Conservation (phyloP, 2,888 invertebrate species). For the Lycaena phlaeas region DNA sequence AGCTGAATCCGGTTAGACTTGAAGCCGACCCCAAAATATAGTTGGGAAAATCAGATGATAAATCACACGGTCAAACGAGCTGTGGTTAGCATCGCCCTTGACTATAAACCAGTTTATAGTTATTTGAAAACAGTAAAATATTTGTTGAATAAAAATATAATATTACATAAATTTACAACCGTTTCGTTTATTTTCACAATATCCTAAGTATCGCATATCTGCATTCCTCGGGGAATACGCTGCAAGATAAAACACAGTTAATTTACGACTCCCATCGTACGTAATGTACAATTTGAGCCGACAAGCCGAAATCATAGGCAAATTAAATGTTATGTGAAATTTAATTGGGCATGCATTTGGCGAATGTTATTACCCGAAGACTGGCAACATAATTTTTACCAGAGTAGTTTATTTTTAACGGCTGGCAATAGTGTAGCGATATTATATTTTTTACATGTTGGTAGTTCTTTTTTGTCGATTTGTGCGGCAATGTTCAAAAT, state of each 20-base stretch:
- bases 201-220: neutral
- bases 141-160: too few relatives aligned
- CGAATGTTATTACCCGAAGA: neutral
- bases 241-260: neutral
- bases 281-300: constrained; percentile 11
- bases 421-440: neutral
- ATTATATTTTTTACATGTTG: neutral
- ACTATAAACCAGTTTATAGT: too few relatives aligned
- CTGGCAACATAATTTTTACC: neutral
- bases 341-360: constrained; percentile 22
- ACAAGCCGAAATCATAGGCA: too few relatives aligned
- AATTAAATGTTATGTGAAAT: constrained; percentile 27
- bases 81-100: too few relatives aligned
- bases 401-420: neutral
- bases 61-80: too few relatives aligned
- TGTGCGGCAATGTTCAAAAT: neutral
- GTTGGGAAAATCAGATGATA: too few relatives aligned
- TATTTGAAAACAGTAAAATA: too few relatives aligned
- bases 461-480: neutral
- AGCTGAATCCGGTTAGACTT: too few relatives aligned
- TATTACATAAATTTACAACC: neutral
- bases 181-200: neutral
- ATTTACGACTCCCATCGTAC: constrained; percentile 1
- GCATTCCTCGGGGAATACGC: neutral
- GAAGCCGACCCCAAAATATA: too few relatives aligned